A percentile compares a stretch with the other conserved stretches of the same genome.
Conservation (phyloP, 92 coral and sea anemone genomes). For the Zoanthus sansibaricus region DNA sequence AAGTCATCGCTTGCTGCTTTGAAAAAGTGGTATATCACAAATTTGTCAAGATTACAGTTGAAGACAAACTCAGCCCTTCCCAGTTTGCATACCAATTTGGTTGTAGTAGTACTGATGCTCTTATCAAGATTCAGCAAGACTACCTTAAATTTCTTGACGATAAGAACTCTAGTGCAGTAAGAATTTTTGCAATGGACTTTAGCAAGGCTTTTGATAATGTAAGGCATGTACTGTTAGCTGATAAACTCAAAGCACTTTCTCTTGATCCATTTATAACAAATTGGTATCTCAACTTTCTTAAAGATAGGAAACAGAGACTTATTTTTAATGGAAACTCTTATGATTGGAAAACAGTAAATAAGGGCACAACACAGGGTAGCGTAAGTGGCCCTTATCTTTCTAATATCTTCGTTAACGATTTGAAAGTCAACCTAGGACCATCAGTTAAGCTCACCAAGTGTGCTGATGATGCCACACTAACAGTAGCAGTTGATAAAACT, state of each 20-base stretch:
- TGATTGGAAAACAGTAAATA: constrained; percentile 47
- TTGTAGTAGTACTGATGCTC: too few relatives aligned
- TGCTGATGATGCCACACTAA: too few relatives aligned
- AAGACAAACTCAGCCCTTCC: not conserved
- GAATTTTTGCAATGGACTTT: not conserved
- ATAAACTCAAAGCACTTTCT: too few relatives aligned
- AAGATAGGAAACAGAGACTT: constrained; percentile 45
- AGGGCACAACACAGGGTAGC: constrained; percentile 31
- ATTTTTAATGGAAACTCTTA: not conserved
- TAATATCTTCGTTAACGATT: constrained; percentile 35
- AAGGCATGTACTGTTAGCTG: not conserved
- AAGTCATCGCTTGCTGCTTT: too few relatives aligned
- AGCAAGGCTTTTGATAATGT: not conserved
- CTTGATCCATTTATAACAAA: too few relatives aligned
- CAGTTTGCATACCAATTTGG: not conserved
- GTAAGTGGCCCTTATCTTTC: constrained; percentile 1
- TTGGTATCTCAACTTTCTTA: constrained; percentile 31
- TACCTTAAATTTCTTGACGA: constrained; percentile 31
- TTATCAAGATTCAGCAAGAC: too few relatives aligned
- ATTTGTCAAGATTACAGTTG: constrained; percentile 14
- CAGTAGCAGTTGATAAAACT: too few relatives aligned
- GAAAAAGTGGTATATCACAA: not conserved
- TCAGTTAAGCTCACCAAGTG: not conserved
- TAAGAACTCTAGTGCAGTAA: not conserved
- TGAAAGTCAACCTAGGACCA: constrained; percentile 10